Conservation (phyloP, 2,113 vertebrate genomes). For the Epinephelus fuscoguttatus region DNA sequence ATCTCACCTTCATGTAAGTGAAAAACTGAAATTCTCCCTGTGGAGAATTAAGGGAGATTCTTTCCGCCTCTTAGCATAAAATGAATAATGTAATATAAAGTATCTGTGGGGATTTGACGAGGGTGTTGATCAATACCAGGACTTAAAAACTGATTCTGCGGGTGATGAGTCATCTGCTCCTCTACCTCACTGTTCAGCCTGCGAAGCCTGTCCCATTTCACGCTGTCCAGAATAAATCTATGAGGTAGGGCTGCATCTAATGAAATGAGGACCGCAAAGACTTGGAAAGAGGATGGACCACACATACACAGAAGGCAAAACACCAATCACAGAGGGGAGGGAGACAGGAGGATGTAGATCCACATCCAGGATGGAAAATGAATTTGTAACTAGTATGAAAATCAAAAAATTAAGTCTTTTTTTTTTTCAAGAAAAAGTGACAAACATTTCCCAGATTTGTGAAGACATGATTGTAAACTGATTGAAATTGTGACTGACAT, state of each 20-base stretch:
- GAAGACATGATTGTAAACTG: neutral
- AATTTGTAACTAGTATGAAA: neutral
- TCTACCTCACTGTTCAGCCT: neutral
- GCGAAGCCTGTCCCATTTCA: constrained; percentile 13
- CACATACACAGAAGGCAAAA: neutral
- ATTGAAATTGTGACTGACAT: neutral
- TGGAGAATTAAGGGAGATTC: constrained; percentile 29
- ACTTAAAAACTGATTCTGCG: neutral
- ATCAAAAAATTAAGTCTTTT: neutral
- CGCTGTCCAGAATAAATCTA: neutral
- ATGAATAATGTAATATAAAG: neutral
- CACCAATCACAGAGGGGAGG: too few relatives aligned
- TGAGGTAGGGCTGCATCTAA: neutral
- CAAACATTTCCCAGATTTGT: neutral
- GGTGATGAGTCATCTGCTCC: constrained; percentile 5
- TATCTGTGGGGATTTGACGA: constrained; percentile 9
- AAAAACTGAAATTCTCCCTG: constrained; percentile 30
- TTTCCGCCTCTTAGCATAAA: neutral
- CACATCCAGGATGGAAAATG: neutral
- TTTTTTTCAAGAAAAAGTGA: neutral
- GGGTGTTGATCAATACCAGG: constrained; percentile 15
- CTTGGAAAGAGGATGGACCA: neutral
- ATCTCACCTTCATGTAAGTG: constrained; percentile 37
- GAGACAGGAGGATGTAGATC: neutral
- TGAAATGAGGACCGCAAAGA: neutral